These are phyloP conservation scores for Anolis apletophallus DNA, from an alignment of 2,797 vertebrate species.

Conservation along the genomic window DNA sequence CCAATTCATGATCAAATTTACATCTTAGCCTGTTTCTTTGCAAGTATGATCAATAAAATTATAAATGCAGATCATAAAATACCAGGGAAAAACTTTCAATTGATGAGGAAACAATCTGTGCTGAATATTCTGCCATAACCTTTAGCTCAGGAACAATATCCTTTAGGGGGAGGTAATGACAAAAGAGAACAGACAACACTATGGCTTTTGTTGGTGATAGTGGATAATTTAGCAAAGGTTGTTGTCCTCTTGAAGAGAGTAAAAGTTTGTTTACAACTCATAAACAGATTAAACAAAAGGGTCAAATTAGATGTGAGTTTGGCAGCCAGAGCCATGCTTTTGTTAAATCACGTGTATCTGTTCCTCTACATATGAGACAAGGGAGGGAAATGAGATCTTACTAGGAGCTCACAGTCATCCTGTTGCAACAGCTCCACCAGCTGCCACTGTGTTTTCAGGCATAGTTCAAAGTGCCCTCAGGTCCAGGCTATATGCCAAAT, in stretches of 20 bases:
- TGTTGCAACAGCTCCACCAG: too few relatives aligned
- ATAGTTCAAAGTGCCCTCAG: too few relatives aligned
- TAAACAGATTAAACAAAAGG: neutral
- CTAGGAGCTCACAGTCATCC: too few relatives aligned
- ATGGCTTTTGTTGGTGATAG: neutral
- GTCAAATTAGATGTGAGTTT: neutral
- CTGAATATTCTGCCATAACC: constrained; percentile 14
- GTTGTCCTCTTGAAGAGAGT: neutral
- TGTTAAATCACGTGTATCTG: neutral
- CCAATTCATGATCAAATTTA: neutral
- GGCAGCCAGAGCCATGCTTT: neutral
- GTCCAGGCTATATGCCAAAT: too few relatives aligned
- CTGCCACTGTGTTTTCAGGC: too few relatives aligned
- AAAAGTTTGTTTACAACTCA: constrained; percentile 8
- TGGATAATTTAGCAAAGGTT: neutral
- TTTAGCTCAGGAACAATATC: constrained; percentile 12
- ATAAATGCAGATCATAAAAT: constrained; percentile 1
- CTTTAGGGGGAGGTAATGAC: neutral
- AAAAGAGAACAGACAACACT: neutral
- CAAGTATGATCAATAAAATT: constrained; percentile 25
- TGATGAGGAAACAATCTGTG: constrained; percentile 9
- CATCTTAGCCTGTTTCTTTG: neutral
- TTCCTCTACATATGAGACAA: neutral
- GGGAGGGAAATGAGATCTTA: neutral
- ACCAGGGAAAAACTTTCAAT: neutral